Percentiles rank a stretch among this genome's conserved stretches.
phyloP scores from a whole-genome alignment of 2,888 invertebrate genomes.

The Hololepta plana region DNA sequence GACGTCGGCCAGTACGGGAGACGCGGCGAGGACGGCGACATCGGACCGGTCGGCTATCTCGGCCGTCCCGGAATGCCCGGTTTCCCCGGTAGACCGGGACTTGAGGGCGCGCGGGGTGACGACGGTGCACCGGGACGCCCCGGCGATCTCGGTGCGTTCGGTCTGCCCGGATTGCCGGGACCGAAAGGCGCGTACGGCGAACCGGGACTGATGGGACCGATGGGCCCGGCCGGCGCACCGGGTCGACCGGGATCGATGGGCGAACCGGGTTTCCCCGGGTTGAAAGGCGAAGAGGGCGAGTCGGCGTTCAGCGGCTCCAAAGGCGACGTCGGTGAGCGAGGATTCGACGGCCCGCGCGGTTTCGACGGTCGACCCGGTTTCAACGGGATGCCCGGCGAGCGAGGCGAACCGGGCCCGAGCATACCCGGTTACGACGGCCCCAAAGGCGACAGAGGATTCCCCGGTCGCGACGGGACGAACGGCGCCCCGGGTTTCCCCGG shows the following conservation, averaged over 20 bases:
- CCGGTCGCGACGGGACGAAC: constrained; percentile 31
- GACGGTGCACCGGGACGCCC: constrained; percentile 22
- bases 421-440: constrained; percentile 21
- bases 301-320: constrained; percentile 39
- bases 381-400: constrained; percentile 36
- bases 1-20: constrained; percentile 38
- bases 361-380: constrained; percentile 34
- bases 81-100: constrained; percentile 13
- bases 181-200: constrained; percentile 22
- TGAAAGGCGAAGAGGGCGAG: constrained; percentile 33
- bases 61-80: constrained; percentile 17
- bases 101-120: constrained; percentile 24
- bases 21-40: constrained; percentile 30
- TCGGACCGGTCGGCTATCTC: constrained; percentile 18
- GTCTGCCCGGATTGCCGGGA: constrained; percentile 20
- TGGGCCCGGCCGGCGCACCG: constrained; percentile 12
- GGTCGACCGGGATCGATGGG: constrained; percentile 26
- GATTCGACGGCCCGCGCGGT: constrained; percentile 31
- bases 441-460: constrained; percentile 43
- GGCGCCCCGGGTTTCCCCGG: constrained; percentile 27
- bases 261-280: constrained; percentile 23
- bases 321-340: constrained; percentile 38
- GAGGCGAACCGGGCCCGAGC: constrained; percentile 23
- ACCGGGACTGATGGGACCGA: constrained; percentile 13
- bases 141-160: constrained; percentile 23